Base-by-base conservation (phyloP, 2,797 vertebrate species). In the Acanthurus lineatus region DNA sequence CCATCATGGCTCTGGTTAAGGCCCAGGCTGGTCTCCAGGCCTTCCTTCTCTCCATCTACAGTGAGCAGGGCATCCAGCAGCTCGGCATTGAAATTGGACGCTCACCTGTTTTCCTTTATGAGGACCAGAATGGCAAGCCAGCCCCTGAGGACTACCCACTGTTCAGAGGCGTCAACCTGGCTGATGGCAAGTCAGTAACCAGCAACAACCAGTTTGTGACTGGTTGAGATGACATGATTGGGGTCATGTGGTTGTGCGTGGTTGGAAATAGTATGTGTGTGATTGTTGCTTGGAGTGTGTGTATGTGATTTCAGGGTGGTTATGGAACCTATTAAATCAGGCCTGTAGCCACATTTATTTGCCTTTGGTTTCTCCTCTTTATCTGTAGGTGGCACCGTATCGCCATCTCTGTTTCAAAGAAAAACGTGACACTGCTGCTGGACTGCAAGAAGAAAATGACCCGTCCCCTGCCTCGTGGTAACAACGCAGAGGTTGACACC, bases 361-460 rank as follows among this genome's bases (percentile, higher is more conserved):
- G 67, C 77, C 58, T 81, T 57, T 20, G 22, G 19, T 86, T 86
- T 51, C 73, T 87, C 49, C 60, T 73, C 9, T 9, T 69, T 3
- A 53, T 76, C 79, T 83, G 54, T 69, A 98, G 97, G 95, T 98
- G 97, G 97, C 97, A 98, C 74, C 96, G 93, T 57, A 89, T 98
- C 57, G 96, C 96, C 3, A 82, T 98, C 88, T 97, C 97, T 2
- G 94, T 98, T 58, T 96, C 95, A 69, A 96, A 96, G 88, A 96
- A 97, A 57, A 96, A 95, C 2, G 95, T 97, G 80, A 98, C 97
- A 0, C 92, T 98, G 82, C 89, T 98, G 77, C 79, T 98, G 88
- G 97, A 98, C 90, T 98, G 97, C 80, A 96, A 97, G 92, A 97
- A 97, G 93, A 94, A 91, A 35, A 95, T 96, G 81, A 96, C 93